phyloP scores from a whole-genome alignment of 2,113 vertebrate species.

The Gyps fulvus region DNA sequence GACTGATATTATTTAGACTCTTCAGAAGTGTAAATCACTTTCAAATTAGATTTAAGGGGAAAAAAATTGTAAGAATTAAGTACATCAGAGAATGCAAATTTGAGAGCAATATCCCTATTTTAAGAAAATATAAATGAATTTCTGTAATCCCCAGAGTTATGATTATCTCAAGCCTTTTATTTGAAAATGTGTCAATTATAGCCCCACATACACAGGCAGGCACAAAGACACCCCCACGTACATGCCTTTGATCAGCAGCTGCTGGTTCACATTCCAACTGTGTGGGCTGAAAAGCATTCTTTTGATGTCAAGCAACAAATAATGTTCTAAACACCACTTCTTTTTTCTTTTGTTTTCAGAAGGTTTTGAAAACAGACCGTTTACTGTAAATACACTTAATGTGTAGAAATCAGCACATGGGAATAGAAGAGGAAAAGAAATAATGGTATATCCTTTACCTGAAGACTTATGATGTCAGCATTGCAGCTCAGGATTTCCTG shows the following conservation, averaged over 20 bases:
- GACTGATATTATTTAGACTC: background rate
- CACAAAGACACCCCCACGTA: constrained; percentile 27
- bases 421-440: background rate
- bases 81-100: constrained; percentile 29
- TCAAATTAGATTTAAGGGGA: constrained; percentile 23
- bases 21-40: constrained; percentile 43
- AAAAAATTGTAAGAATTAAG: background rate
- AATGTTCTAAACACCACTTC: background rate
- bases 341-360: background rate
- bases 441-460: constrained; percentile 74
- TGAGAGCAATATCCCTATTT: background rate
- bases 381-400: constrained; percentile 5
- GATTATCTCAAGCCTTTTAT: constrained; percentile 39
- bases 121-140: constrained; percentile 33
- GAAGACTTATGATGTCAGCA: constrained; percentile 96
- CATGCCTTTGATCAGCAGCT: constrained; percentile 33
- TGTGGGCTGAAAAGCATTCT: constrained; percentile 14
- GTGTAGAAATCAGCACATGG: background rate
- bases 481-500: constrained; percentile 95
- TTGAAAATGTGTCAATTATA: constrained; percentile 35
- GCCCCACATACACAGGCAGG: background rate
- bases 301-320: constrained; percentile 52
- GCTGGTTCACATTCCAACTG: constrained; percentile 11
- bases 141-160: constrained; percentile 38
- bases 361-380: background rate